Evolutionary conservation across 2,797 vertebrate species (phyloP).

Genomic region (Falco cherrug): DNA sequence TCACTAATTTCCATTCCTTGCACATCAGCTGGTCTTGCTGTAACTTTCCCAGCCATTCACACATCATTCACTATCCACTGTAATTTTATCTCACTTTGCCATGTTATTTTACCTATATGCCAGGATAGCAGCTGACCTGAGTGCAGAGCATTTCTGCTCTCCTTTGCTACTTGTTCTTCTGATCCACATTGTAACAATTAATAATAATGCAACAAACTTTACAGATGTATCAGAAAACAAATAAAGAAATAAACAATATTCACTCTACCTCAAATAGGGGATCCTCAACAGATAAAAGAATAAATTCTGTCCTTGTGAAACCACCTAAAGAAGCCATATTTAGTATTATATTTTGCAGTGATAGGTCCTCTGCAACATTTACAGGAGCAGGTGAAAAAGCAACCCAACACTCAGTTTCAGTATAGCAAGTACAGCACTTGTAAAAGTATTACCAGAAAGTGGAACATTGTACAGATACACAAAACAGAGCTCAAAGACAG

Average conservation of each 20-base stretch:
- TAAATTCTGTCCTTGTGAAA: not conserved
- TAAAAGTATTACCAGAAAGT: not conserved
- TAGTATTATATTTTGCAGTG: not conserved
- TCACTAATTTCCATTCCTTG: not conserved
- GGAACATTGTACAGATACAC: not conserved
- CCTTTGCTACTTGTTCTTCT: not conserved
- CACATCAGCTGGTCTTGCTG: not conserved
- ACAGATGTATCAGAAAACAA: not conserved
- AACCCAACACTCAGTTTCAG: not conserved
- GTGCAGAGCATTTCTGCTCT: not conserved
- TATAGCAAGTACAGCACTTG: not conserved
- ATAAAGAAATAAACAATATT: not conserved
- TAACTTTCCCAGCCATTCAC: not conserved
- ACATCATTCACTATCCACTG: not conserved
- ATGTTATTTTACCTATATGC: not conserved
- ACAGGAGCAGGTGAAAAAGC: not conserved
- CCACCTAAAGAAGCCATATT: not conserved
- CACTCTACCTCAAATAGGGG: not conserved
- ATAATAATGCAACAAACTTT: not conserved
- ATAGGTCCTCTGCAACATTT: not conserved
- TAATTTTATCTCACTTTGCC: not conserved
- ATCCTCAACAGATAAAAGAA: not conserved
- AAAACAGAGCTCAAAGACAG: not conserved
- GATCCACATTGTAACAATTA: not conserved
- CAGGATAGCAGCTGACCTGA: not conserved